Evolutionary conservation across 2,888 invertebrate genomes (phyloP), one percentile per base, ranked within the genome.

Genomic region (Acrobasis repandana): DNA sequence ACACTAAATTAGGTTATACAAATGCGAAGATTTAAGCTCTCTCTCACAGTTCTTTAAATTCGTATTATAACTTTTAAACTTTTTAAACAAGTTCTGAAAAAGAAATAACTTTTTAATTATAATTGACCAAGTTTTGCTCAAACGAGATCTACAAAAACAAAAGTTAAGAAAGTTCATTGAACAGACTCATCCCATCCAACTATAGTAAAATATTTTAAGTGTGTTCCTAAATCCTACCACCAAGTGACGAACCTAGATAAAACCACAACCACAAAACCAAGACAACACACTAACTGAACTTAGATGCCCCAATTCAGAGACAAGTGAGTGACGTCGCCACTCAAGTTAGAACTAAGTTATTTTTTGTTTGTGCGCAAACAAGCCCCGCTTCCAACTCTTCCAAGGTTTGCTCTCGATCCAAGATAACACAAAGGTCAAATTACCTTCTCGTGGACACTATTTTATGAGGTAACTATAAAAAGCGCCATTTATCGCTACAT

Each of bases 391-490:
- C 38, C 70, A 72, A 73, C 38, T 2, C 54, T 18, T 14, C 38
- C 70, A 72, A 73, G 77, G 77, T 75, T 76, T 73, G 72, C 69
- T 77, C 75, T 69, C 67, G 68, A 76, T 77, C 69, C 67, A 67
- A 73, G 71, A 74, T 80, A 79, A 76, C 71, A 73, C 66, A 87
- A 87, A 88, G 83, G 85, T 86, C 84, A 81, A 75, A 79, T 82
- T 80, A 78, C 54, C 54, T 43, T 38, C 81, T 77, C 74, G 73
- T 74, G 79, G 72, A 77, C 71, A 75, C 67, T 72, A 76, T 72
- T 86, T 88, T 86, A 86, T 77, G 75, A 68, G 69, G 61, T 60
- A 70, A 69, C 79, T 70, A 77, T 84, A 87, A 89, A 85, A 79
- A 75, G 67, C 70, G 73, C 75, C 78, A 74, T 81, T 82, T 85